Conservation (phyloP, 1,140 invertebrate species). For the Venustaconcha ellipsiformis region DNA sequence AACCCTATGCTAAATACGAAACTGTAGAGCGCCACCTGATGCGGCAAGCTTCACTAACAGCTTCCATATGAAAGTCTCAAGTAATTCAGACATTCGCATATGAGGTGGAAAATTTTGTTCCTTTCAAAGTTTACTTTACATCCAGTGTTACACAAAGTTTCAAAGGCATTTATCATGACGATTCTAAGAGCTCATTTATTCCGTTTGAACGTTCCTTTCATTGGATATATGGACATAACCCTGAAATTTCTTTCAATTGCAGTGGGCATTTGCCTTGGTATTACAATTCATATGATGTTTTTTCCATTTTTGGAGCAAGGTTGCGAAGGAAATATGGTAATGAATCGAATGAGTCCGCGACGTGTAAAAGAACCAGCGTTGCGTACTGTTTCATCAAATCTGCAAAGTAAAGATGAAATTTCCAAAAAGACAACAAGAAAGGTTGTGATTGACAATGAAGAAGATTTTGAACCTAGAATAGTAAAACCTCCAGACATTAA, state of each 20-base stretch:
- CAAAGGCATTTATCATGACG: no score
- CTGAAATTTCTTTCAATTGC: slow-evolving; percentile 43
- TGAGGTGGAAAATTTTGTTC: no score
- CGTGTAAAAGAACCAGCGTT: not conserved
- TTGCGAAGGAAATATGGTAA: slow-evolving; percentile 42
- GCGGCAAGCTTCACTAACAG: no score
- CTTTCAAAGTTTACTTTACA: no score
- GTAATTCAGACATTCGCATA: no score
- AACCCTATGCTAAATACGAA: no score
- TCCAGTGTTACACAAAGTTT: no score
- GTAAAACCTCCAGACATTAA: slow-evolving; percentile 34
- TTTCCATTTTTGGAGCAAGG: slow-evolving; percentile 62
- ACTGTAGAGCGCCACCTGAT: no score
- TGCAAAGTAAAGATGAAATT: slow-evolving; percentile 37
- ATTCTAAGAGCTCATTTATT: no score
- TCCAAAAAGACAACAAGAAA: slow-evolving; percentile 3
- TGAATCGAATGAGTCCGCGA: not conserved
- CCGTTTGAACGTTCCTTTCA: not conserved
- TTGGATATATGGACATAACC: slow-evolving; percentile 15
- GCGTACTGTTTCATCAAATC: not conserved
- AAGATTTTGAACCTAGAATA: slow-evolving; percentile 30
- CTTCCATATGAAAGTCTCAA: no score
- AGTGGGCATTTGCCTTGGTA: slow-evolving; percentile 59
- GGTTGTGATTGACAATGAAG: not conserved
- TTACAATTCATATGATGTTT: slow-evolving; percentile 60